Base-by-base conservation (phyloP, 2,888 invertebrate genomes). In the Phymatocera aterrima region DNA sequence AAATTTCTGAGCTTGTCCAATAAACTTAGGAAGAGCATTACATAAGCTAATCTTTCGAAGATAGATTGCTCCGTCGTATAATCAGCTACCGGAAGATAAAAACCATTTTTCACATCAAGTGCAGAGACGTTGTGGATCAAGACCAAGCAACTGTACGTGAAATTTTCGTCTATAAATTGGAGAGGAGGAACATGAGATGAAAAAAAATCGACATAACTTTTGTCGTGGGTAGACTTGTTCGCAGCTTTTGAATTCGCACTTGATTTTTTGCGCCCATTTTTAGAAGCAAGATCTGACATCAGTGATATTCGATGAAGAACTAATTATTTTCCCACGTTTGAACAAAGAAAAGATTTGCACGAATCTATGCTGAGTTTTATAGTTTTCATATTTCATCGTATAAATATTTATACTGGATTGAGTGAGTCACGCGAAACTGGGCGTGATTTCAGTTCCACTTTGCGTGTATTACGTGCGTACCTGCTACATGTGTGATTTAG, bases 401-500 rank as follows among this genome's bases (percentile, higher is more conserved):
- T 43, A 10, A 43, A 43, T 43, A 10, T 43, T 61, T n/a, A 8
- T 34, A 37, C 18, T 18, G n/a, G 61, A 61, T 61, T 37, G n/a
- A 61, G 37, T 31, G 43, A 8, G 10, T 10, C 15, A 57, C 34
- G 34, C n/a, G 8, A 8, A 10, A 61, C 34, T 37, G n/a, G n/a
- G n/a, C n/a, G n/a, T n/a, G n/a, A n/a, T n/a, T n/a, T n/a, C n/a
- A n/a, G n/a, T n/a, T n/a, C n/a, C n/a, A n/a, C n/a, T n/a, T n/a
- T n/a, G n/a, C n/a, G n/a, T n/a, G 43, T 43, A 43, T 43, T 46
- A 60, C n/a, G 28, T 24, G 12, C 15, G 24, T 24, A 37, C 6
- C 24, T 8, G 8, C 43, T 15, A 68, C 34, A 68, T 43, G 4
- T 40, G 68, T 40, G 68, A 68, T 68, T 68, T 43, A 43, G 43